Evolutionary conservation across 2,113 vertebrate genomes (phyloP), one percentile per base, ranked within the genome.

Genomic region (Cryptotis parvus): DNA sequence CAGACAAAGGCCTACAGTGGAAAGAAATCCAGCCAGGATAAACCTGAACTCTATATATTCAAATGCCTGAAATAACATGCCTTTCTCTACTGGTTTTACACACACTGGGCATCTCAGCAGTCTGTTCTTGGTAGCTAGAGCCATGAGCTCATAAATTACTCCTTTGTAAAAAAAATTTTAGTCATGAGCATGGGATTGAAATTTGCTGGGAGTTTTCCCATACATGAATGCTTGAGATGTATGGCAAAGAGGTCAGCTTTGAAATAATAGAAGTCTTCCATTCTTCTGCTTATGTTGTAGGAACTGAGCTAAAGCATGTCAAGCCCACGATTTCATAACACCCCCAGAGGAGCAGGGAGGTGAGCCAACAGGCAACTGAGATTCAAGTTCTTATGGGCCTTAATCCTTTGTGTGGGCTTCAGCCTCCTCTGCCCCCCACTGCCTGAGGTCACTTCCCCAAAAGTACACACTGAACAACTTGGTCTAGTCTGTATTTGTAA

Each of bases 61-160:
- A 87, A 37, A 81, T 31, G 39, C 52, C 35, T n/a, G 8, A 92
- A 89, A 91, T 65, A 85, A 68, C 37, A 85, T 2, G 43, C 20
- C 45, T 61, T 55, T 91, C 22, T 18, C 39, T 24, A 22, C 31
- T 79, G 31, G 78, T 72, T 87, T 41, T 68, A 86, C 20, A 76
- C 76, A 55, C 26, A 41, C 1, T 69, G 22, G 9, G 78, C 15
- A 55, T 35, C 63, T 94, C 80, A 52, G 33, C 26, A 31, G 24
- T 65, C 58, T 77, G 79, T 70, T 27, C 39, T 39, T 76, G 84
- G 66, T 52, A 82, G 52, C 49, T 61, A 78, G 45, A 89, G 58
- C 27, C 33, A 22, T 84, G 76, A 81, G 31, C 87, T 89, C 55
- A 81, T 26, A 45, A 78, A 52, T 66, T 66, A 43, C 52, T 61